These are phyloP conservation scores for Mesembrinibis cayennensis DNA, from an alignment of 2,113 vertebrate species.

Conservation along the genomic window DNA sequence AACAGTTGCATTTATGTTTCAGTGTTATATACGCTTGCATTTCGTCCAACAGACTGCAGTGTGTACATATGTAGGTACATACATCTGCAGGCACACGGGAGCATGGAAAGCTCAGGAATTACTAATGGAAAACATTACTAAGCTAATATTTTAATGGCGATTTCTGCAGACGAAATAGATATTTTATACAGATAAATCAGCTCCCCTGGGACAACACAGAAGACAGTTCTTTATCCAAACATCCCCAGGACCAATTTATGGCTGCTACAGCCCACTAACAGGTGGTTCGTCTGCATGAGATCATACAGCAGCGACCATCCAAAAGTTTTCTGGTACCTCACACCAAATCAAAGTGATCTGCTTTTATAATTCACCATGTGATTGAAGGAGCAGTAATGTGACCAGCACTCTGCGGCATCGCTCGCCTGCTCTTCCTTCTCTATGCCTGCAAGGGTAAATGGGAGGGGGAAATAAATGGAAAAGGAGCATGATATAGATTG, in stretches of 20 bases:
- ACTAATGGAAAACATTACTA: not conserved
- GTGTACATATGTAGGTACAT: no score
- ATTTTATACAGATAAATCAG: not conserved
- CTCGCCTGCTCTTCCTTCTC: not conserved
- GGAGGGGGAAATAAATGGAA: not conserved
- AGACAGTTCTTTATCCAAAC: not conserved
- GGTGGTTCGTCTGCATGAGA: not conserved
- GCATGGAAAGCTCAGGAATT: not conserved
- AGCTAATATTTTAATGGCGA: not conserved
- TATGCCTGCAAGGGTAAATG: no score
- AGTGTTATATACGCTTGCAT: not conserved
- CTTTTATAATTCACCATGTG: not conserved
- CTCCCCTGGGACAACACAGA: not conserved
- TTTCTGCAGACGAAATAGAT: not conserved
- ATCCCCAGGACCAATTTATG: not conserved
- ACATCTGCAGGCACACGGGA: fast-evolving
- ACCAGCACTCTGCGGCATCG: fast-evolving
- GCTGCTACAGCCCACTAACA: not conserved
- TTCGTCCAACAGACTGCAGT: not conserved
- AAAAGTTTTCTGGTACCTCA: not conserved
- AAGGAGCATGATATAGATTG: not conserved
- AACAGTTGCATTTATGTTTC: not conserved
- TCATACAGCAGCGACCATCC: not conserved
- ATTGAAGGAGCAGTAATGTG: not conserved
- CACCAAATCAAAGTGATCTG: not conserved